Evolutionary conservation across 2,888 invertebrate genomes (phyloP), one percentile per base, ranked within the genome.

Genomic region (Atrina japonica): DNA sequence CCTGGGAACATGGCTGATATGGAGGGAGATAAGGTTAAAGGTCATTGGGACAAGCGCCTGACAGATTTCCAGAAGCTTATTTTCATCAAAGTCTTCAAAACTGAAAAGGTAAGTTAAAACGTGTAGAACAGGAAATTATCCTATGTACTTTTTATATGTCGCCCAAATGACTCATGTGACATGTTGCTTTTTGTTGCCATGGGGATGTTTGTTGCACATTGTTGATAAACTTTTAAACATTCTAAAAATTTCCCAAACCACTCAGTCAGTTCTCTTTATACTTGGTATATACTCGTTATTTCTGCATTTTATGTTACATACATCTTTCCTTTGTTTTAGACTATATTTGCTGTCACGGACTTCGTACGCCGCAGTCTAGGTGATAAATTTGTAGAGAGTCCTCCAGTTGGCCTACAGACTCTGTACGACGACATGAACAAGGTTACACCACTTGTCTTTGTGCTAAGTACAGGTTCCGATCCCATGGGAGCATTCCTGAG

Each of bases 351-450:
- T 1, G 94, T 96, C 9, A 94, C 95, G 0, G 94, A 95, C 76
- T 97, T 95, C 89, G 95, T 97, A 0, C 93, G 94, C 83, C 92
- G 91, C 41, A 95, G 95, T 80, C 92, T 97, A 21, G 97, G 97
- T 0, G 90, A 93, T 61, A 92, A 93, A 59, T 97, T 96, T 88
- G 94, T 96, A 5, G 96, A 97, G 90, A 95, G 95, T 74, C 95
- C 96, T 0, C 93, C 95, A 30, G 93, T 95, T 3, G 93, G 94
- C 66, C 91, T 91, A 53, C 80, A 84, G 35, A 88, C 88, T 2
- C 75, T 91, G 93, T 91, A 89, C 72, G 83, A 86, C 41, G 88
- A 91, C 78, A 91, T 91, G 88, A 86, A 79, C 70, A 89, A 89
- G 66, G 78, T 86, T 0, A 96, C 94, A 0, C 97, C 97, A 0